phyloP scores from a whole-genome alignment of 2,113 vertebrate genomes.

The Sterrhoptilus dennistouni region DNA sequence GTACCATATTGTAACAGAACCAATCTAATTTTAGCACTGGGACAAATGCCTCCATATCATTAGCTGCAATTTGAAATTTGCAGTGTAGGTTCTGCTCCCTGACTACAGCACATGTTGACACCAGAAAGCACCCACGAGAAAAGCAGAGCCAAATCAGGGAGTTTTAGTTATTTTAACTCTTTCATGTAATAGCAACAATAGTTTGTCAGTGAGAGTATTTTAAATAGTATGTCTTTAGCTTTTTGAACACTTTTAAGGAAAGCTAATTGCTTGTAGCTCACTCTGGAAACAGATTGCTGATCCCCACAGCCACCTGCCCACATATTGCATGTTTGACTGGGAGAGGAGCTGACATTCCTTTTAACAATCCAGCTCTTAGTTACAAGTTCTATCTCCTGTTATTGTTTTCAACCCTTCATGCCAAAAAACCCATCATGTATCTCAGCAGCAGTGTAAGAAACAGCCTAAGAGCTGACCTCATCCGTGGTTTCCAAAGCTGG shows the following conservation, averaged over 20 bases:
- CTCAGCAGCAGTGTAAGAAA: conserved; percentile 20
- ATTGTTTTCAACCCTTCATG: conserved; percentile 11
- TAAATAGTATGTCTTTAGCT: not conserved
- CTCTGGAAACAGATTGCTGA: not conserved
- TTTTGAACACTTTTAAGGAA: not conserved
- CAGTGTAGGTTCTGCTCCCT: not conserved
- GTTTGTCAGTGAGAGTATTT: not conserved
- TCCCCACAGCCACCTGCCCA: not conserved
- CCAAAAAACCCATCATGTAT: conserved; percentile 43
- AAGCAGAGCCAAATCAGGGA: not conserved
- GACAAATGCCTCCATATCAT: not conserved
- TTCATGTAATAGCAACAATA: not conserved
- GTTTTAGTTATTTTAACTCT: not conserved
- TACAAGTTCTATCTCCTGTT: not conserved
- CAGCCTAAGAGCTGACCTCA: conserved; percentile 63
- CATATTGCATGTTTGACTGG: accelerated
- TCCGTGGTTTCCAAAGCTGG: not conserved
- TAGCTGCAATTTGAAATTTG: not conserved
- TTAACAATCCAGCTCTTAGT: conserved; percentile 18
- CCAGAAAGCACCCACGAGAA: not conserved
- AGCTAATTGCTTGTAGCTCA: not conserved
- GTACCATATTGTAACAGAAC: not conserved
- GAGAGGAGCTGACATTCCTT: not conserved
- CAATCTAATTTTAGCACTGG: not conserved
- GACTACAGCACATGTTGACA: not conserved